A percentile compares a stretch with the other conserved stretches of the same genome.
Evolutionary conservation across 2,113 vertebrate species (phyloP).

Genomic region (Microcebus griseorufus): DNA sequence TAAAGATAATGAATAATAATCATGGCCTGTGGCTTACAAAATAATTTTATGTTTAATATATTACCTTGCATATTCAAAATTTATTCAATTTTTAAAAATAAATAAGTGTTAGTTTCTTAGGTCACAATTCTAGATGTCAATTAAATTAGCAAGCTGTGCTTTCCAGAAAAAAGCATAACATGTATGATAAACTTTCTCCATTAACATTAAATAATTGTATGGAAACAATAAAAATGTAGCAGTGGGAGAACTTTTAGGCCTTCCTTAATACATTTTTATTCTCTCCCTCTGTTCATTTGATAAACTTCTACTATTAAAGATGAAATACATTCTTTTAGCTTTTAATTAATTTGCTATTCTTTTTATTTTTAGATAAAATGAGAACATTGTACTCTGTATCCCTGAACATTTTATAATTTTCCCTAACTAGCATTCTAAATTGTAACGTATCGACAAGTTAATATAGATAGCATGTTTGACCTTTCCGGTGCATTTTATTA

Average conservation of each 20-base stretch:
- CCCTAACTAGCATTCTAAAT: background rate
- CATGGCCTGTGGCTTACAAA: background rate
- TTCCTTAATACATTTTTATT: background rate
- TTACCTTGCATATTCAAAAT: too few relatives aligned
- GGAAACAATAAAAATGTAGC: background rate
- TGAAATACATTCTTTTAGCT: background rate
- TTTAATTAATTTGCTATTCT: conserved; percentile 19
- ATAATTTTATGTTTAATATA: background rate
- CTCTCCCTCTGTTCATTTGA: background rate
- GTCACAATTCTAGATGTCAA: background rate
- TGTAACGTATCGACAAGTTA: conserved; percentile 3
- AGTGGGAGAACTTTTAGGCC: background rate
- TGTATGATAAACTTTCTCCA: background rate
- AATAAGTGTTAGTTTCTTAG: background rate
- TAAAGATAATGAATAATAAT: background rate
- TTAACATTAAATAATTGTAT: background rate
- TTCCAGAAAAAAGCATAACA: background rate
- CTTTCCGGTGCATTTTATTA: background rate
- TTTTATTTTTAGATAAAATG: conserved; percentile 26
- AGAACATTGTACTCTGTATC: background rate
- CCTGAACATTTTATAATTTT: background rate
- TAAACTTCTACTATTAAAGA: background rate
- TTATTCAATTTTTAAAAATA: too few relatives aligned
- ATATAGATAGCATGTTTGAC: conserved; percentile 34
- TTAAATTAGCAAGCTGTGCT: background rate